phyloP scores from a whole-genome alignment of 2,888 invertebrate genomes.

The Tiphia femorata region DNA sequence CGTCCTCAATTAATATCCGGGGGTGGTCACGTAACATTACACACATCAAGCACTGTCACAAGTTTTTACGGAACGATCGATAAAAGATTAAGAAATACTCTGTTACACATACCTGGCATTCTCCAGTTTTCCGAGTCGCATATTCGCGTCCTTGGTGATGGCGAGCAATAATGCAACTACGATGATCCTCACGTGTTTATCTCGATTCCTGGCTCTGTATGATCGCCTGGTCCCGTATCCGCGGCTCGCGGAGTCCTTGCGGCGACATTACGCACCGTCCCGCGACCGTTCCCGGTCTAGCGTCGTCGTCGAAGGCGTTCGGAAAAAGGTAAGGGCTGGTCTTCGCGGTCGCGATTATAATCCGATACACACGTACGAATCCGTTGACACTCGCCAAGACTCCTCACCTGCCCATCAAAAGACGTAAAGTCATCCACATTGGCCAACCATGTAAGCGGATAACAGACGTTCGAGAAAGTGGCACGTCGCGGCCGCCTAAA shows the following conservation, averaged over 20 bases:
- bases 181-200: slow-evolving; percentile 18
- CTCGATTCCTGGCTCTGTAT: slow-evolving; percentile 37
- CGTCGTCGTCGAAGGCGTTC: slow-evolving; percentile 28
- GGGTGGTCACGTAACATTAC: too few species aligned
- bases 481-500: neutral
- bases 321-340: slow-evolving; percentile 38
- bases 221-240: slow-evolving; percentile 59
- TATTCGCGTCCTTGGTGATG: too few species aligned
- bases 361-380: slow-evolving; percentile 42
- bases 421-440: slow-evolving; percentile 68
- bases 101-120: too few species aligned
- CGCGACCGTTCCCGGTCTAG: slow-evolving; percentile 36
- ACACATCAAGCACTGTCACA: too few species aligned
- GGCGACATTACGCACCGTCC: slow-evolving; percentile 57
- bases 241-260: slow-evolving; percentile 65
- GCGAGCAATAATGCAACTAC: neutral
- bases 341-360: slow-evolving; percentile 35
- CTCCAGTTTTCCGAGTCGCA: too few species aligned
- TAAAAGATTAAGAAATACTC: too few species aligned
- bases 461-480: slow-evolving; percentile 42
- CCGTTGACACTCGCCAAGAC: slow-evolving; percentile 69
- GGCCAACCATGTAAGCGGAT: slow-evolving; percentile 61
- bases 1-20: too few species aligned
- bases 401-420: slow-evolving; percentile 70
- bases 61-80: too few species aligned